These are phyloP conservation scores for Hoplodrina blanda DNA, from an alignment of 2,888 invertebrate species.

Conservation along the genomic window DNA sequence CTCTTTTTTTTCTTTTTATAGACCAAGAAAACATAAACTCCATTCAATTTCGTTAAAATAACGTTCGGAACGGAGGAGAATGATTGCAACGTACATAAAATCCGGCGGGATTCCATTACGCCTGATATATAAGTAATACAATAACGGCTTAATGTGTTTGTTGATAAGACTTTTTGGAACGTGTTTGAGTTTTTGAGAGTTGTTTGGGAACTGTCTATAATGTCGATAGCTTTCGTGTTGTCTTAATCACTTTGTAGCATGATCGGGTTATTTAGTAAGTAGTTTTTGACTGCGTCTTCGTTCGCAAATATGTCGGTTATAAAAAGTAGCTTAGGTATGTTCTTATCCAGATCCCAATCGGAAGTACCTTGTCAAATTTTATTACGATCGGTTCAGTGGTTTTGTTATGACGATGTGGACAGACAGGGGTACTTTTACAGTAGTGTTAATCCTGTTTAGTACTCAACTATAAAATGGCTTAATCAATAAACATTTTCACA, in stretches of 20 bases:
- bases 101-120: slow-evolving; percentile 52
- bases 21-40: slow-evolving; percentile 66
- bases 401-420: too few species aligned
- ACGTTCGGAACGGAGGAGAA: slow-evolving; percentile 22
- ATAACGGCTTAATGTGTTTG: slow-evolving; percentile 47
- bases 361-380: too few species aligned
- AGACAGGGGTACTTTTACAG: too few species aligned
- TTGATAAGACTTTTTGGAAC: slow-evolving; percentile 28
- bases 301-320: too few species aligned
- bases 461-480: neutral
- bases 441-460: neutral
- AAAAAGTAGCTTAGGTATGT: too few species aligned
- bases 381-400: too few species aligned
- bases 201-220: slow-evolving; percentile 17
- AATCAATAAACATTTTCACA: too few species aligned
- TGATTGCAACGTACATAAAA: slow-evolving; percentile 49
- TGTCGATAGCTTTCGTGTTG: neutral
- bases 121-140: slow-evolving; percentile 52
- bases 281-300: too few species aligned
- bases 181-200: slow-evolving; percentile 5
- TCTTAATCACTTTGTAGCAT: slow-evolving; percentile 8
- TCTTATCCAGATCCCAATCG: too few species aligned
- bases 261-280: neutral
- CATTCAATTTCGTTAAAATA: slow-evolving; percentile 71
- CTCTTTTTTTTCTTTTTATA: slow-evolving; percentile 71